Evolutionary conservation across 2,888 invertebrate species (phyloP), one percentile per base, ranked within the genome.

Genomic region (Neuroscelio doddi): DNA sequence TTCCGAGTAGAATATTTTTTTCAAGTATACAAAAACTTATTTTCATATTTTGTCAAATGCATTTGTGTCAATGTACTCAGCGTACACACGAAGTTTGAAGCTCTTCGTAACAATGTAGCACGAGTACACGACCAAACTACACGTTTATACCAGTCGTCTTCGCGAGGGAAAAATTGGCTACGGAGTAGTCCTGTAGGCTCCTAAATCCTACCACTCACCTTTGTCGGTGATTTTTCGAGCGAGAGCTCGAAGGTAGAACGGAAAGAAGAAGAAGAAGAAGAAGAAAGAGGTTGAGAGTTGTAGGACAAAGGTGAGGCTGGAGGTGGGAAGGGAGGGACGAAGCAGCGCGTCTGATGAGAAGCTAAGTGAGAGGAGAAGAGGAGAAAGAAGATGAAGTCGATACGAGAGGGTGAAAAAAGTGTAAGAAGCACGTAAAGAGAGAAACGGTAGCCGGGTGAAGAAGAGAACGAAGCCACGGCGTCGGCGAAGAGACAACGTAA

Each of bases 151-250:
- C 30, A 3, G 8, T 26, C 26, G n/a, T n/a, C n/a, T n/a, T 26
- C 26, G 5, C 26, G 26, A 26, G 26, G 26, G 26, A 26, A 26
- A 26, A 26, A 30, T 10, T 30, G n/a, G 9, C 30, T 9, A 9
- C 2, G 64, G 57, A 44, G 59, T 52, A 46, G 49, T 64, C 52
- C 45, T 59, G 56, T 53, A 61, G 50, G 50, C 21, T 50, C 59
- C 47, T 56, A 53, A 64, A 64, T 64, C 58, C 68, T 58, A 74
- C 73, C 77, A 79, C 68, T 51, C 65, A 70, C 77, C 81, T 81
- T 82, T 82, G 82, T 81, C 80, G 79, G 77, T 74, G 76, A 79
- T 81, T 80, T 78, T 74, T 79, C 77, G 74, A 75, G 74, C 80
- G 75, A 72, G 70, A 72, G 64, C 59, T 52, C 59, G 49, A 57